Evolutionary conservation across 2,888 invertebrate species (phyloP).

Genomic region (Muschampia plurimacula): DNA sequence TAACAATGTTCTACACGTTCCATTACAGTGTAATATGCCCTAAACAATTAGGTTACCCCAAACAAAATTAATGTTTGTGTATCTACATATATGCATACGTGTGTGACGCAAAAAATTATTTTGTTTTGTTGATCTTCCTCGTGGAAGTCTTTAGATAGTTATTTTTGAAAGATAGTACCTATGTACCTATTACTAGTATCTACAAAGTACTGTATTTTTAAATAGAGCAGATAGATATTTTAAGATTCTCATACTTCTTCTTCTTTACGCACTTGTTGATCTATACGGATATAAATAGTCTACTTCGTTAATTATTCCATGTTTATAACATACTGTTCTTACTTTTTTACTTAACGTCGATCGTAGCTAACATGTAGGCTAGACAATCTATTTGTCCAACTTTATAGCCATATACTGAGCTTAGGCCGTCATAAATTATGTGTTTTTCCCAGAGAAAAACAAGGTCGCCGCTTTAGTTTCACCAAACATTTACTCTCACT

Average conservation of each 20-base stretch:
- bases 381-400: slow-evolving; percentile 17
- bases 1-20: slow-evolving; percentile 18
- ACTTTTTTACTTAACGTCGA: too few relatives aligned
- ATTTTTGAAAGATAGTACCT: neutral
- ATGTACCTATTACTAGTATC: neutral
- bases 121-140: neutral
- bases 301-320: too few relatives aligned
- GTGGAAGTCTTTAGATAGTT: neutral
- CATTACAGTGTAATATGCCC: slow-evolving; percentile 13
- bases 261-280: too few relatives aligned
- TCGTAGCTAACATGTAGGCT: neutral
- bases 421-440: slow-evolving; percentile 37
- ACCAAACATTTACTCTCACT: slow-evolving; percentile 73
- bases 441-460: slow-evolving; percentile 46
- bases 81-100: neutral
- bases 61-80: slow-evolving; percentile 3
- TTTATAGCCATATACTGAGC: slow-evolving; percentile 11
- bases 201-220: too few relatives aligned
- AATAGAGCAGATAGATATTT: too few relatives aligned
- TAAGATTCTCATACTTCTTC: too few relatives aligned
- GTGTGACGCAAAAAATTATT: neutral
- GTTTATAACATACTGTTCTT: too few relatives aligned
- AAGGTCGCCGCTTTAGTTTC: slow-evolving; percentile 59
- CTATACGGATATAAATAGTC: too few relatives aligned
- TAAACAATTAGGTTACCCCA: slow-evolving; percentile 14